These are phyloP conservation scores for Mactromeris polynyma DNA, from an alignment of 2,888 invertebrate genomes.

Conservation along the genomic window DNA sequence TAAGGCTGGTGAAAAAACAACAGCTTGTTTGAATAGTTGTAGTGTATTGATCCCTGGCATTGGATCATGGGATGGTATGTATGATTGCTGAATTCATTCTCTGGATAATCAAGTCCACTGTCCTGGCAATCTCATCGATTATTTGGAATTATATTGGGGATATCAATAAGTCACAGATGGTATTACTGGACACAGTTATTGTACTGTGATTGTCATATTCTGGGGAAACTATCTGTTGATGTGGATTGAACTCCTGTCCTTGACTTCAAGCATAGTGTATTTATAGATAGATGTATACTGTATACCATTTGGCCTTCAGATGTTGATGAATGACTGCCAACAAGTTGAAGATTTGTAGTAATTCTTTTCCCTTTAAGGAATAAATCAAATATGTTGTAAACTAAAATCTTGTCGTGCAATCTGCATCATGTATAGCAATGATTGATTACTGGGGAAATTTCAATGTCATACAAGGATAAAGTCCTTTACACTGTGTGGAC, in stretches of 20 bases:
- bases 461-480: not conserved
- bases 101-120: not conserved
- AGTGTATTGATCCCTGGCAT: not conserved
- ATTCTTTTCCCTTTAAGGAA: too few relatives aligned
- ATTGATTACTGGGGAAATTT: too few relatives aligned
- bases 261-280: not conserved
- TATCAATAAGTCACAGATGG: slow-evolving; percentile 16
- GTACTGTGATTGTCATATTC: not conserved
- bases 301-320: too few relatives aligned
- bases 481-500: not conserved
- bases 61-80: not conserved
- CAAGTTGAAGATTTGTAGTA: too few relatives aligned
- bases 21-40: not conserved
- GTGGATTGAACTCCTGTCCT: not conserved
- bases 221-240: not conserved
- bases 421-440: not conserved
- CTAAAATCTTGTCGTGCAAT: too few relatives aligned
- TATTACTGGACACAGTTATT: not conserved
- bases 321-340: too few relatives aligned
- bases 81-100: not conserved
- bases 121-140: not conserved
- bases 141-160: slow-evolving; percentile 1
- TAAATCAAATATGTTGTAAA: too few relatives aligned
- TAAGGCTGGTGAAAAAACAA: not conserved
- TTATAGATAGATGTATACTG: too few relatives aligned